Conservation (phyloP, 2,797 vertebrate genomes). For the Miichthys miiuy region DNA sequence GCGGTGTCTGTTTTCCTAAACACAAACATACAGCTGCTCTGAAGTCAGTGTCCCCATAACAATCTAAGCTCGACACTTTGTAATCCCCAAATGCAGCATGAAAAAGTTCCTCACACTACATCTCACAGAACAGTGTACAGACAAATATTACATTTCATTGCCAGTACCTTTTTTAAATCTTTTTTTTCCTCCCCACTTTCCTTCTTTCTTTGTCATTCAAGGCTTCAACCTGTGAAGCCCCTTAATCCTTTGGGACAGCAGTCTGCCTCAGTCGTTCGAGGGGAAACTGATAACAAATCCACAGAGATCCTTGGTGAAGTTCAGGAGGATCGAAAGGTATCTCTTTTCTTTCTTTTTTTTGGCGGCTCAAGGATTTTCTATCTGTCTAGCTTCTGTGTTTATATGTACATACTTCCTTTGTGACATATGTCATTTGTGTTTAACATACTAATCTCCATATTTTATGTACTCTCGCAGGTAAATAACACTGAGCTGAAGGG, state of each 20-base stretch:
- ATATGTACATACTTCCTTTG: too few relatives aligned
- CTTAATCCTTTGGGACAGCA: constrained; percentile 86
- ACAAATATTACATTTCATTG: not conserved
- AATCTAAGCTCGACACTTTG: too few relatives aligned
- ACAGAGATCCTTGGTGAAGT: constrained; percentile 40
- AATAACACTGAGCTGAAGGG: constrained; percentile 65
- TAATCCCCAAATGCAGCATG: too few relatives aligned
- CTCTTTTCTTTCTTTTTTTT: not conserved
- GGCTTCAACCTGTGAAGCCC: constrained; percentile 94
- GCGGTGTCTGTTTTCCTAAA: too few relatives aligned
- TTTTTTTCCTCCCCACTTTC: not conserved
- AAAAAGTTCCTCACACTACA: too few relatives aligned
- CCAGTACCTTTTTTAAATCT: not conserved
- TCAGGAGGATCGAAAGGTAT: constrained; percentile 74
- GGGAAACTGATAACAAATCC: constrained; percentile 52
- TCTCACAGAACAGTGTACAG: too few relatives aligned
- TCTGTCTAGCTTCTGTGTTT: too few relatives aligned
- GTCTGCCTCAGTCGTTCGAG: constrained; percentile 59
- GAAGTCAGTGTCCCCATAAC: too few relatives aligned
- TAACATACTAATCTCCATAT: not conserved
- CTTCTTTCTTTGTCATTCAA: constrained; percentile 66
- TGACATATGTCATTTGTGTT: not conserved
- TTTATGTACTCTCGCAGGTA: constrained; percentile 42
- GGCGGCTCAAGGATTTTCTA: not conserved
- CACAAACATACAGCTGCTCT: too few relatives aligned